phyloP scores from a whole-genome alignment of 2,797 vertebrate genomes.

The Phylloscopus collybita region DNA sequence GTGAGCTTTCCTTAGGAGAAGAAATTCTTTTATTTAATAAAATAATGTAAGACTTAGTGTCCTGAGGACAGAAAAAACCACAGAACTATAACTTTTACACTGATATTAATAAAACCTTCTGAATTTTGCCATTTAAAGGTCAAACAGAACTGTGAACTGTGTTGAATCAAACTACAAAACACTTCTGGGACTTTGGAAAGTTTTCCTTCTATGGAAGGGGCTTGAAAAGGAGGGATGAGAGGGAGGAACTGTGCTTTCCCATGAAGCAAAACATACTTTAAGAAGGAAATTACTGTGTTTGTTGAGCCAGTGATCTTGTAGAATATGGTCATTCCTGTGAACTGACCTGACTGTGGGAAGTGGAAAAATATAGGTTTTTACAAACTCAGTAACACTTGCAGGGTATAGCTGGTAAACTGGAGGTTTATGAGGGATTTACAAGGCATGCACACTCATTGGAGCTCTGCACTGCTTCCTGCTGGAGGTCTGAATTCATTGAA shows the following conservation, averaged over 20 bases:
- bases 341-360: not conserved
- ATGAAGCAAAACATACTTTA: not conserved
- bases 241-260: not conserved
- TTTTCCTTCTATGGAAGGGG: not conserved
- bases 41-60: not conserved
- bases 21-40: not conserved
- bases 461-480: not conserved
- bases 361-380: not conserved
- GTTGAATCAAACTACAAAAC: not conserved
- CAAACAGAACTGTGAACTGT: not conserved
- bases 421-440: not conserved
- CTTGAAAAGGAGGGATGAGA: not conserved
- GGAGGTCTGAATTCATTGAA: not conserved
- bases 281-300: not conserved
- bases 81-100: not conserved
- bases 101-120: conserved; percentile 20
- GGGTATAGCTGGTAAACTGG: not conserved
- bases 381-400: not conserved
- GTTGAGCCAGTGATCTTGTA: not conserved
- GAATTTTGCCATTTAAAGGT: conserved; percentile 40
- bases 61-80: not conserved
- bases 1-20: not conserved
- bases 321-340: not conserved
- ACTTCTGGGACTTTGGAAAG: not conserved
- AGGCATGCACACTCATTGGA: not conserved